phyloP scores from a whole-genome alignment of 2,888 invertebrate genomes.

The Calliphora vomitoria region DNA sequence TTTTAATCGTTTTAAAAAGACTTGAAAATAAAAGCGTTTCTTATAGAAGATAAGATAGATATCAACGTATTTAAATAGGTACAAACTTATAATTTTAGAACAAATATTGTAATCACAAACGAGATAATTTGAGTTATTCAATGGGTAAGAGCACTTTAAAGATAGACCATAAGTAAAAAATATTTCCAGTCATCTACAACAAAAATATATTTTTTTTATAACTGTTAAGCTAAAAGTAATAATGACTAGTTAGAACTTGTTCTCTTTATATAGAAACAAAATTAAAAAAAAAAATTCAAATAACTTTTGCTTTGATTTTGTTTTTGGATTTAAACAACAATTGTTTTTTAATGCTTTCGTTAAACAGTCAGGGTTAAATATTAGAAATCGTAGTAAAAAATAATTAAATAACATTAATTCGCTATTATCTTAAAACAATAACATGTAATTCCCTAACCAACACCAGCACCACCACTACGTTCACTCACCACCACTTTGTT shows the following conservation, averaged over 20 bases:
- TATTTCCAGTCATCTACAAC: neutral
- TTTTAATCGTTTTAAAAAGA: neutral
- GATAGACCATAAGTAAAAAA: neutral
- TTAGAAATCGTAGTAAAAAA: neutral
- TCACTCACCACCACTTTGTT: neutral
- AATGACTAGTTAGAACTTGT: neutral
- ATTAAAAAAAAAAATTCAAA: neutral
- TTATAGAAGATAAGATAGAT: neutral
- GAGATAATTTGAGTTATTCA: conserved; percentile 5
- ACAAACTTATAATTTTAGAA: neutral
- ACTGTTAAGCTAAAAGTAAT: neutral
- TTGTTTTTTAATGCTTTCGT: neutral
- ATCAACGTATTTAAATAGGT: neutral
- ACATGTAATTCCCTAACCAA: neutral
- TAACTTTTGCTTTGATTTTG: conserved; percentile 2
- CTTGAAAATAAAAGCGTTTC: neutral
- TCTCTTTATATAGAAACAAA: neutral
- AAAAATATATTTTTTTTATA: neutral
- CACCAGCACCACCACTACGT: neutral
- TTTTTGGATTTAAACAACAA: neutral
- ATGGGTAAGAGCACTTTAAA: neutral
- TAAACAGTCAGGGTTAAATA: conserved; percentile 11
- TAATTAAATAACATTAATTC: conserved; percentile 24
- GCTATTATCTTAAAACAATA: conserved; percentile 5
- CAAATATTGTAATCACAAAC: conserved; percentile 1